A percentile compares a stretch with the other conserved stretches of the same genome.
Conservation (phyloP, 2,888 invertebrate genomes). For the Galeopsomyia nigrocyanea region DNA sequence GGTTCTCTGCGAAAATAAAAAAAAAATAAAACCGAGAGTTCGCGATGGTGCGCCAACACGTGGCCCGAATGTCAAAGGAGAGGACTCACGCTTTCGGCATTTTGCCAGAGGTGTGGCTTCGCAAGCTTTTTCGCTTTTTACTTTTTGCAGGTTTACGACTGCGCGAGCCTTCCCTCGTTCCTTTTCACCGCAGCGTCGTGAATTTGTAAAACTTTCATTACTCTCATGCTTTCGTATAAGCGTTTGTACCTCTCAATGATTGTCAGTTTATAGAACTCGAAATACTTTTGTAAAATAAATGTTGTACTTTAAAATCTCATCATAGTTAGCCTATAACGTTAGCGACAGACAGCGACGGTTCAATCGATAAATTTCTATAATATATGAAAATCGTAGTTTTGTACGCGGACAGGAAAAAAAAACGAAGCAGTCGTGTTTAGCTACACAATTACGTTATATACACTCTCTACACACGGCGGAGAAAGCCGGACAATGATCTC, state of each 20-base stretch:
- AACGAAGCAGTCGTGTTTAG: constrained; percentile 6
- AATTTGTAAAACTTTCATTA: no score
- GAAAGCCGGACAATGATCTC: constrained; percentile 43
- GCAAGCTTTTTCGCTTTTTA: background rate
- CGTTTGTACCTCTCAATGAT: no score
- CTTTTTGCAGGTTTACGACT: background rate
- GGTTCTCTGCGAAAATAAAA: background rate
- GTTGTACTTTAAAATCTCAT: no score
- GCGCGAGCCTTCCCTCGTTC: background rate
- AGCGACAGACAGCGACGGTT: no score
- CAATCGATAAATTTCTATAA: no score
- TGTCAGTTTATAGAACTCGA: no score
- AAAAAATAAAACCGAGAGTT: background rate
- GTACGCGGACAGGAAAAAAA: no score
- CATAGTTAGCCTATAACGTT: no score
- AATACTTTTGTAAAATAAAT: no score
- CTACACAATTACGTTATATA: constrained; percentile 20
- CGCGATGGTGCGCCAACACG: constrained; percentile 30
- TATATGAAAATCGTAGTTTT: no score
- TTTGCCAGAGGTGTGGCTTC: background rate
- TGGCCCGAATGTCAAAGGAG: constrained; percentile 31
- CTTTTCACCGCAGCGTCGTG: background rate
- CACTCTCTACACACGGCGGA: constrained; percentile 14
- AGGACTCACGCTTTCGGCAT: background rate
- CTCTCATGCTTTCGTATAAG: no score